Base-by-base conservation (phyloP, 2,888 invertebrate genomes). In the Spatulosminthurus flaviceps region DNA sequence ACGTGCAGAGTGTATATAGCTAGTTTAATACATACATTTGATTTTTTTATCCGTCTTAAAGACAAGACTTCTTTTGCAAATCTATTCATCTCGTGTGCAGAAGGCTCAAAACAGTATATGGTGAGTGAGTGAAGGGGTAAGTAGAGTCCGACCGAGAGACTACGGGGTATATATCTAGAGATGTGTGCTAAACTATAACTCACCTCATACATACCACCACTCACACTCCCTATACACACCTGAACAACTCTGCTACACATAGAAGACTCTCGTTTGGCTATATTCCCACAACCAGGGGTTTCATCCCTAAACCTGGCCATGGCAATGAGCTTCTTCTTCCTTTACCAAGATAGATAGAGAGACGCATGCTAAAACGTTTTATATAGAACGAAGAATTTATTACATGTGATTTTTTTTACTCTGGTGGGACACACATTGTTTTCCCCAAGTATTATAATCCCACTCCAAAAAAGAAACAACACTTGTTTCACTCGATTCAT, bases 351-450 rank as follows among this genome's bases (percentile, higher is more conserved):
- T 13, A 41, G 41, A 41, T 41, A 41, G 16, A 51, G 51, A 51
- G 51, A 51, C 16, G 51, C 51, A 51, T 51, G 51, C 51, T n/a
- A 51, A 51, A 51, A 51, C 51, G 51, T 51, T 51, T 51, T 51
- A 51, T 51, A 51, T 51, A n/a, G 51, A n/a, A 51, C 51, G 51
- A 41, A 21, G 21, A 4, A 34, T 34, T 41, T 72, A 43, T 72
- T n/a, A 22, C 43, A 42, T 21, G 24, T 43, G n/a, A 21, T 29
- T 43, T 42, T 22, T 41, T 42, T 41, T 16, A 9, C 34, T 21
- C 42, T 60, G 41, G 71, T 34, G 71, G 71, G n/a, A n/a, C n/a
- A n/a, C n/a, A 64, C 64, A 64, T 64, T 64, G 64, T 64, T 51
- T 74, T 21, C 34, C 19, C 60, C 61, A 60, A 24, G 22, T 73